A percentile compares a stretch with the other conserved stretches of the same genome.
Conservation (phyloP, 2,113 vertebrate species). For the Sitta europaea region DNA sequence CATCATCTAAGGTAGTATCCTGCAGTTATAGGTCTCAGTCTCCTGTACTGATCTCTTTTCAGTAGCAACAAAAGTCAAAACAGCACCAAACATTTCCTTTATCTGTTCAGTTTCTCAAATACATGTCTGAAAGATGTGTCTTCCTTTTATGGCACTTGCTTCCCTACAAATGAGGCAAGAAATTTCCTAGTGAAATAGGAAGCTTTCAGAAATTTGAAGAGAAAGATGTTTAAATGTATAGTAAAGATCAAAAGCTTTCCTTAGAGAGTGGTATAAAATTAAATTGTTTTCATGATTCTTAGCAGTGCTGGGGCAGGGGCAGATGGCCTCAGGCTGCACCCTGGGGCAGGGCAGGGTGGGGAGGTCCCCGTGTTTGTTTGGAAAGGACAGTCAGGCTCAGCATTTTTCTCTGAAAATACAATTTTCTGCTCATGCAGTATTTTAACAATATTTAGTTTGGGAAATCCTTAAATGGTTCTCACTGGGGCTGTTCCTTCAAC, state of each 20-base stretch:
- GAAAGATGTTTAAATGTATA: not conserved
- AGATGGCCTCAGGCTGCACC: not conserved
- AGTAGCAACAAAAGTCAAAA: conserved; percentile 6
- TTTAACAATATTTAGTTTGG: not conserved
- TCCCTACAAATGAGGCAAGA: not conserved
- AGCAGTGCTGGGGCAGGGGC: not conserved
- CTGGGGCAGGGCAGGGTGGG: not conserved
- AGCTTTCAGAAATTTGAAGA: not conserved
- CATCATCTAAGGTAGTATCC: not conserved
- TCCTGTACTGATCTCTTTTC: not conserved
- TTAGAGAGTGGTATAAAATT: not conserved
- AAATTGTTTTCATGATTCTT: not conserved
- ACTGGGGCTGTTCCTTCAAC: not conserved
- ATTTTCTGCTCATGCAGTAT: not conserved
- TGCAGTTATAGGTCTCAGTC: not conserved
- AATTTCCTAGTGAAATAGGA: not conserved
- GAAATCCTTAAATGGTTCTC: not conserved
- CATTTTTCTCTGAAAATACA: not conserved
- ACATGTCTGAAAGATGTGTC: not conserved
- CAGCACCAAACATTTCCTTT: not conserved
- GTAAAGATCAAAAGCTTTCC: not conserved
- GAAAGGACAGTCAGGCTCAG: not conserved
- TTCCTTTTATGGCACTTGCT: not conserved
- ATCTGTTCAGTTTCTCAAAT: not conserved
- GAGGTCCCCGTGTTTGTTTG: not conserved